Conservation (phyloP, 2,797 vertebrate species). For the Sparidentex hasta region DNA sequence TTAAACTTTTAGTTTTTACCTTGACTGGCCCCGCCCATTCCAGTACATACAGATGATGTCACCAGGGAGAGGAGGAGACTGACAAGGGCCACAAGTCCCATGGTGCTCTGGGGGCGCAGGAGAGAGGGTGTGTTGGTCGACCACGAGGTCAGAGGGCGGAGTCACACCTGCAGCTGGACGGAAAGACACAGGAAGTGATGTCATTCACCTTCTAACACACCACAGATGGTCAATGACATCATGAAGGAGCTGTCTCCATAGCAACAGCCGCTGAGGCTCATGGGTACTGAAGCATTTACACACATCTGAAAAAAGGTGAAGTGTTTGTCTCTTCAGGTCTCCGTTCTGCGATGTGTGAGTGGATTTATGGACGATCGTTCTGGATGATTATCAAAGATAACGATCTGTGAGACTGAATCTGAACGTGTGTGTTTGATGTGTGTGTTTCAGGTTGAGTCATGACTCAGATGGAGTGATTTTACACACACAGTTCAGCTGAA, state of each 20-base stretch:
- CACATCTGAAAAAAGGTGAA: too few relatives aligned
- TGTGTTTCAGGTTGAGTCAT: too few relatives aligned
- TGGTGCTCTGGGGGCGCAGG: constrained; percentile 51
- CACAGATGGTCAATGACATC: too few relatives aligned
- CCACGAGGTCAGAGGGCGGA: not conserved
- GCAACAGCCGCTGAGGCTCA: too few relatives aligned
- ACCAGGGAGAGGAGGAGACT: constrained; percentile 46
- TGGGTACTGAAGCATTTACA: too few relatives aligned
- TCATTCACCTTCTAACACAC: not conserved
- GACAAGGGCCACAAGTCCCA: constrained; percentile 58
- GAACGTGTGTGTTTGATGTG: not conserved
- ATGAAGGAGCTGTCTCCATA: too few relatives aligned
- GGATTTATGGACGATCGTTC: too few relatives aligned
- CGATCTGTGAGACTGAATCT: not conserved
- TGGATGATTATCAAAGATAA: not conserved
- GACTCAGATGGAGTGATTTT: too few relatives aligned
- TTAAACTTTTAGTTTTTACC: constrained; percentile 34
- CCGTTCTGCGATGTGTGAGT: not conserved
- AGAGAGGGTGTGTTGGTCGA: not conserved
- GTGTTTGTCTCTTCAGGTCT: too few relatives aligned
- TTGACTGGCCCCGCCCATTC: constrained; percentile 39
- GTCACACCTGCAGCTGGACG: constrained; percentile 21
- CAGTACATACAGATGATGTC: constrained; percentile 50
- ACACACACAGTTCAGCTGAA: too few relatives aligned
- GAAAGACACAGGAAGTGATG: constrained; percentile 29